Conservation (phyloP, 2,888 invertebrate species). For the Lasioglossum calceatum region DNA sequence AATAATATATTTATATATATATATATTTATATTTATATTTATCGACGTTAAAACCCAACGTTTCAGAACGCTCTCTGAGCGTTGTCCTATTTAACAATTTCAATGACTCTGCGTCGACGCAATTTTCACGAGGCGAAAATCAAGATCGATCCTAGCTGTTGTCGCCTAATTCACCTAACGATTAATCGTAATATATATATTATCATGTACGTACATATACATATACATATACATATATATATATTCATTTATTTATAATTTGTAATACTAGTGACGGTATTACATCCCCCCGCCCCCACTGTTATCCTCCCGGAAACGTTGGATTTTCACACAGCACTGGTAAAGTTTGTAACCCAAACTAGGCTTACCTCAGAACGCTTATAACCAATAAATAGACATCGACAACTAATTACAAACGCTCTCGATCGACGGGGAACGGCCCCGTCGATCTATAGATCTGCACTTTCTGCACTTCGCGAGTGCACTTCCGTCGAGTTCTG, state of each 20-base stretch:
- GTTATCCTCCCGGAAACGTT: constrained; percentile 44
- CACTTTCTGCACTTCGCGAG: background rate
- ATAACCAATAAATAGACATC: constrained; percentile 72
- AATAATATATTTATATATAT: constrained; percentile 65
- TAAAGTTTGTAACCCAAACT: constrained; percentile 66
- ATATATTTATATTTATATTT: constrained; percentile 39
- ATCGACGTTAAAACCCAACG: constrained; percentile 66
- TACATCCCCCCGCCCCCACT: background rate
- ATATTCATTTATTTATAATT: constrained; percentile 36
- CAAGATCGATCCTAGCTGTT: background rate
- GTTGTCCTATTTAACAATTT: constrained; percentile 29
- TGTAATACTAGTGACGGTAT: constrained; percentile 16
- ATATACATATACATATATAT: constrained; percentile 30
- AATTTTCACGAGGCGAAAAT: background rate
- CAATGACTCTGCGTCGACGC: constrained; percentile 15
- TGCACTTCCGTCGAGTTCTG: background rate
- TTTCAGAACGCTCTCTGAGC: constrained; percentile 27
- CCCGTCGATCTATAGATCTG: background rate
- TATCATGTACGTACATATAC: constrained; percentile 21
- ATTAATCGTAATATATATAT: constrained; percentile 26
- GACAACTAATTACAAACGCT: constrained; percentile 69
- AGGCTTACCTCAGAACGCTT: constrained; percentile 64
- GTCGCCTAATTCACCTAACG: constrained; percentile 23
- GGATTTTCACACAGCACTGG: constrained; percentile 69
- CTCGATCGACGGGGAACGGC: constrained; percentile 27